phyloP scores from a whole-genome alignment of 2,113 vertebrate species.

The Rutilus rutilus region DNA sequence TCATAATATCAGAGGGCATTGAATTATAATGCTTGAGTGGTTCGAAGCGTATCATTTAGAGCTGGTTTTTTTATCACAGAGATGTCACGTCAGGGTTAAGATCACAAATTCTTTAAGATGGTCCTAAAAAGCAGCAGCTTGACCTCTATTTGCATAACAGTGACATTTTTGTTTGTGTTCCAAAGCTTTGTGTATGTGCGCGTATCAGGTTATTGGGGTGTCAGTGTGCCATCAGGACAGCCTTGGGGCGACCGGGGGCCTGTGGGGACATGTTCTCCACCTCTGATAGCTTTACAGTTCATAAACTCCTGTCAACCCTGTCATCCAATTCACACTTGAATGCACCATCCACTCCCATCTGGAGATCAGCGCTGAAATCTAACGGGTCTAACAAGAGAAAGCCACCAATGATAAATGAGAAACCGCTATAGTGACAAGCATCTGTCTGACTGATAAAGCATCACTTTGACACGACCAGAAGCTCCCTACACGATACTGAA shows the following conservation, averaged over 20 bases:
- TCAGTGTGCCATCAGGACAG: conserved; percentile 41
- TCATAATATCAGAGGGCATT: conserved; percentile 1
- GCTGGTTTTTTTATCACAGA: background rate
- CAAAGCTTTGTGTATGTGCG: background rate
- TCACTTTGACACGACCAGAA: background rate
- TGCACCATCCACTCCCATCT: conserved; percentile 41
- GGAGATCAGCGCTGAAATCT: conserved; percentile 50
- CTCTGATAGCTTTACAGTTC: conserved; percentile 50
- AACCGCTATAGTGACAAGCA: conserved; percentile 37
- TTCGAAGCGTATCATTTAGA: background rate
- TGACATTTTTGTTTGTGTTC: conserved; percentile 13
- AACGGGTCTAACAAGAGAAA: conserved; percentile 56
- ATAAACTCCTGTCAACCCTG: conserved; percentile 59
- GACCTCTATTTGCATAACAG: conserved; percentile 55
- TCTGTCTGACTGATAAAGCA: conserved; percentile 10
- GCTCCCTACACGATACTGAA: background rate
- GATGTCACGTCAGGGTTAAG: conserved; percentile 2
- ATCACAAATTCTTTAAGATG: background rate
- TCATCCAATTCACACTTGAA: conserved; percentile 52
- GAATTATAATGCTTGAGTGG: background rate
- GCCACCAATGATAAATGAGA: conserved; percentile 35
- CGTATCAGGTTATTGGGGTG: conserved; percentile 44
- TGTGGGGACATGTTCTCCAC: conserved; percentile 56
- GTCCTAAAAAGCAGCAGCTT: conserved; percentile 23
- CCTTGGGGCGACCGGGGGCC: conserved; percentile 54